phyloP scores from a whole-genome alignment of 2,888 invertebrate genomes.

The Drosophila peninsularis region DNA sequence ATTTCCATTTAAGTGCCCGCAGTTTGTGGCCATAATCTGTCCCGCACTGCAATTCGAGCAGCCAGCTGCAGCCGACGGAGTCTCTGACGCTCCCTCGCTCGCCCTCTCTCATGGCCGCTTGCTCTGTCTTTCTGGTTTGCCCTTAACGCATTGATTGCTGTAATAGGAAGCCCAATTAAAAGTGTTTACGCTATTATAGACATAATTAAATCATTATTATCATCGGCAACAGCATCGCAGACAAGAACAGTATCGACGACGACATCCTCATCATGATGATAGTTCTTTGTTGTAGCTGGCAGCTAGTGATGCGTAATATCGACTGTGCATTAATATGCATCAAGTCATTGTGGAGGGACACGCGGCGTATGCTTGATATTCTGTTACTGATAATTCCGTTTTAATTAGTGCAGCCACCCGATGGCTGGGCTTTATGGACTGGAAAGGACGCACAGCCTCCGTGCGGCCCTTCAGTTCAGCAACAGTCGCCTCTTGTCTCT shows the following conservation, averaged over 20 bases:
- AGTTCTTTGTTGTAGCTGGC: conserved; percentile 18
- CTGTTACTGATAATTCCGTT: conserved; percentile 32
- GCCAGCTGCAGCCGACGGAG: conserved; percentile 13
- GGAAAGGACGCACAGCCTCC: conserved; percentile 39
- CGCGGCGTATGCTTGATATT: conserved; percentile 55
- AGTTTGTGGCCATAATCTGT: conserved; percentile 47
- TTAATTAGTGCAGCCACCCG: conserved; percentile 50
- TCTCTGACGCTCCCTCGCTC: conserved; percentile 12
- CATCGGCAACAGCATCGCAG: conserved; percentile 16
- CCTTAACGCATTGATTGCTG: conserved; percentile 58
- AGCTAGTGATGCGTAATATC: conserved; percentile 54
- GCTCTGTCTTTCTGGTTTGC: not conserved
- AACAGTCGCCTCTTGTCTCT: conserved; percentile 9
- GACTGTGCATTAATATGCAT: conserved; percentile 56
- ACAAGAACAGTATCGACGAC: conserved; percentile 23
- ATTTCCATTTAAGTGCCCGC: conserved; percentile 63
- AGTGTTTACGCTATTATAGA: conserved; percentile 60
- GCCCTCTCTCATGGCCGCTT: not conserved
- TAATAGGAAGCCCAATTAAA: conserved; percentile 69
- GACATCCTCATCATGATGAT: conserved; percentile 5
- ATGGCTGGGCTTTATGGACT: conserved; percentile 42
- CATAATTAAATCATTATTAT: conserved; percentile 50
- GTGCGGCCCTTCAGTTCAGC: conserved; percentile 9
- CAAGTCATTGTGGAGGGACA: conserved; percentile 24
- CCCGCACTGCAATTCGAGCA: conserved; percentile 15